These are phyloP conservation scores for Bryconaethiops microstoma DNA, from an alignment of 2,797 vertebrate genomes.

Conservation along the genomic window DNA sequence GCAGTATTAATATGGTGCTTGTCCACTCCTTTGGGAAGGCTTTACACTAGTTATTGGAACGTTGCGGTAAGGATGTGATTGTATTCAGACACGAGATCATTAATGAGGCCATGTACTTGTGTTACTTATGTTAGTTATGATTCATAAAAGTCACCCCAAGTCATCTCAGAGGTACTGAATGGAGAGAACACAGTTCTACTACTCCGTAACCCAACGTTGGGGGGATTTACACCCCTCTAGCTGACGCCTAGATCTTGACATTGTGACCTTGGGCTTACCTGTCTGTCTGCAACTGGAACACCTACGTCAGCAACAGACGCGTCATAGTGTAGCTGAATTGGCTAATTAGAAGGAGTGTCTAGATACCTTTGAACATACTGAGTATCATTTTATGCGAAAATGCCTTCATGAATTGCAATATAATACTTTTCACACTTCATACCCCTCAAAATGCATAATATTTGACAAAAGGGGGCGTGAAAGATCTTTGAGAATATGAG, in stretches of 20 bases:
- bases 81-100: not conserved
- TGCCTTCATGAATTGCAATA: not conserved
- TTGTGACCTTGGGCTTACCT: not conserved
- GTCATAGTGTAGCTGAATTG: not conserved
- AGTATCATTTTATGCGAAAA: not conserved
- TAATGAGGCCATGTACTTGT: not conserved
- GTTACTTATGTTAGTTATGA: not conserved
- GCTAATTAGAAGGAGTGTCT: not conserved
- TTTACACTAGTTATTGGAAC: not conserved
- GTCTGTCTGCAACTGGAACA: not conserved
- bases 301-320: not conserved
- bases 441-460: too few relatives aligned
- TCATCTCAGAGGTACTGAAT: not conserved
- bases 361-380: not conserved
- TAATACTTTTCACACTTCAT: too few relatives aligned
- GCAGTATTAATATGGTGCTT: too few relatives aligned
- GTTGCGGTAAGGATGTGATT: not conserved
- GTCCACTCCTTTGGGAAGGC: too few relatives aligned
- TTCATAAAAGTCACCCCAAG: not conserved
- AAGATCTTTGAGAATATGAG: slow-evolving; percentile 21
- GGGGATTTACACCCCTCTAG: too few relatives aligned
- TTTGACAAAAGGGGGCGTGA: not conserved
- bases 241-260: not conserved
- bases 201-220: too few relatives aligned
- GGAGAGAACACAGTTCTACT: too few relatives aligned